Evolutionary conservation across 2,888 invertebrate species (phyloP).

Genomic region (Agelastica alni): DNA sequence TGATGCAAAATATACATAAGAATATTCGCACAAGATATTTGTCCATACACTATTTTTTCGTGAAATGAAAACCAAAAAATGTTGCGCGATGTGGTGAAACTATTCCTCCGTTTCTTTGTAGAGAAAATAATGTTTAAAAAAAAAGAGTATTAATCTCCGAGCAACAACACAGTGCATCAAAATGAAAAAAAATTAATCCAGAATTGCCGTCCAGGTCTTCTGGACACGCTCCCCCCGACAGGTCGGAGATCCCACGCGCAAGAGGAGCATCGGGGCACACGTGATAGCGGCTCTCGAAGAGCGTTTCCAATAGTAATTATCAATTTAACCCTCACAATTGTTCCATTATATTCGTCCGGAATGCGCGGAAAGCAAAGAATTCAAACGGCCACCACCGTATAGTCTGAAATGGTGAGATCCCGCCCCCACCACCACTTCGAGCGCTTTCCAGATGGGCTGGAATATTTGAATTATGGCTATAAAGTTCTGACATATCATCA

Average conservation of each 20-base stretch:
- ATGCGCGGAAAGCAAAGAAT: conserved; percentile 37
- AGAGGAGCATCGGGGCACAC: conserved; percentile 2
- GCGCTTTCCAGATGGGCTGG: conserved; percentile 37
- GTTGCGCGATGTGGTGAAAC: too few relatives aligned
- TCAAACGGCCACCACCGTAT: conserved; percentile 27
- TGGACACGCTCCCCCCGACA: too few relatives aligned
- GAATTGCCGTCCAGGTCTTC: background rate
- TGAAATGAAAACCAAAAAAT: too few relatives aligned
- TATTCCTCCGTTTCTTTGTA: too few relatives aligned
- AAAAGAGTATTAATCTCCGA: too few relatives aligned
- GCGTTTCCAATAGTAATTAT: conserved; percentile 29
- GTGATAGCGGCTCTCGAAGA: conserved; percentile 6
- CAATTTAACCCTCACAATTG: conserved; percentile 35
- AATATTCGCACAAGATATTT: too few relatives aligned
- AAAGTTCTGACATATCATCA: conserved; percentile 49
- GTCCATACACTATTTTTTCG: too few relatives aligned
- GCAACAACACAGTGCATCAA: too few relatives aligned
- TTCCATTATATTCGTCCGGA: conserved; percentile 25
- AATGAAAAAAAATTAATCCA: conserved; percentile 14
- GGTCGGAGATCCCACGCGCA: background rate
- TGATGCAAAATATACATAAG: too few relatives aligned
- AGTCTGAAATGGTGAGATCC: conserved; percentile 19
- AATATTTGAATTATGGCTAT: conserved; percentile 48
- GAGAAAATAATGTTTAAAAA: too few relatives aligned
- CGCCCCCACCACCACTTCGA: conserved; percentile 31